Evolutionary conservation across 1,140 invertebrate genomes (phyloP).

Genomic region (Euwallacea fornicatus): DNA sequence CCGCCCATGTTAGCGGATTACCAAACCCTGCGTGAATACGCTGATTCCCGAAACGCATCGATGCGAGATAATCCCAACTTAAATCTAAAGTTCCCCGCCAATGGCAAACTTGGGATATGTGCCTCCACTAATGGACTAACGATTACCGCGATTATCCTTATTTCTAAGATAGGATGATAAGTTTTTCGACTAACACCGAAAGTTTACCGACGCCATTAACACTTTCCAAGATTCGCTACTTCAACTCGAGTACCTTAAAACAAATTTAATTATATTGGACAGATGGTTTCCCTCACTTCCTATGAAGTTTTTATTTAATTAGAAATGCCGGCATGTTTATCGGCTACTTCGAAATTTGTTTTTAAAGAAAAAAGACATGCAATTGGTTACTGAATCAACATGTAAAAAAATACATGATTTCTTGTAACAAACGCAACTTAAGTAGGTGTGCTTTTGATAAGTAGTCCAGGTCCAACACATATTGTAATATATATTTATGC

Average conservation of each 20-base stretch:
- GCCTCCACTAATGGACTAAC: conserved; percentile 48
- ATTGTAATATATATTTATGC: too few species aligned
- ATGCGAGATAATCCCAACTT: conserved; percentile 47
- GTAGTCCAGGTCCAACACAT: too few species aligned
- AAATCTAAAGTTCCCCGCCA: conserved; percentile 34
- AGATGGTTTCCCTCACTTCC: conserved; percentile 9
- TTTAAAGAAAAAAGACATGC: too few species aligned
- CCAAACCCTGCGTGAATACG: conserved; percentile 31
- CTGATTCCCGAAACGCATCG: conserved; percentile 41
- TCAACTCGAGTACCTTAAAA: conserved; percentile 20
- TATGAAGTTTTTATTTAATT: conserved; percentile 21
- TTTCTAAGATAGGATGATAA: conserved; percentile 45
- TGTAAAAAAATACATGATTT: too few species aligned
- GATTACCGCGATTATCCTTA: conserved; percentile 46
- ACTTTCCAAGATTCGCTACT: conserved; percentile 20
- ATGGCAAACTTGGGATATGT: conserved; percentile 39
- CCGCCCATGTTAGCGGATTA: conserved; percentile 35
- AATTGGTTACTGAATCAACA: too few species aligned
- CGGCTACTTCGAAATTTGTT: too few species aligned
- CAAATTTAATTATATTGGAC: conserved; percentile 24
- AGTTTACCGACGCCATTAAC: conserved; percentile 30
- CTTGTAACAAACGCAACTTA: too few species aligned
- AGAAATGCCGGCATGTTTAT: background rate
- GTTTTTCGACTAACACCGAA: conserved; percentile 42
- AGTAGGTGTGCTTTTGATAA: too few species aligned